A percentile compares a stretch with the other conserved stretches of the same genome.
Evolutionary conservation across 2,888 invertebrate genomes (phyloP).

Genomic region (Amphiduros pacificus): DNA sequence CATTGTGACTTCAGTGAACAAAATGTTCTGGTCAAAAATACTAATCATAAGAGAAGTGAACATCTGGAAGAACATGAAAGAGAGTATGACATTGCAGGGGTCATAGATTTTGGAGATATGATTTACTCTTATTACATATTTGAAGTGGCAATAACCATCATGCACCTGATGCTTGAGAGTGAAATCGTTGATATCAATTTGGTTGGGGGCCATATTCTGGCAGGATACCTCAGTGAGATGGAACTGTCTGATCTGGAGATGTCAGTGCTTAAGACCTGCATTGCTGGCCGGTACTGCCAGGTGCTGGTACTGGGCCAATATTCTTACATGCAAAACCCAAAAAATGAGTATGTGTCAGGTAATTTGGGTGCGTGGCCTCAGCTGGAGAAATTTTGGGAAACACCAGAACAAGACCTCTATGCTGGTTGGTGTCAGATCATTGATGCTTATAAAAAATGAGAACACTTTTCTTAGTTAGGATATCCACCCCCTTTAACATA

Average conservation of each 20-base stretch:
- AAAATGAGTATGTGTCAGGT: slow-evolving; percentile 75
- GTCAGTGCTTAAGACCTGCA: slow-evolving; percentile 71
- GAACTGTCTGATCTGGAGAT: slow-evolving; percentile 70
- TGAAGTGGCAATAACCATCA: slow-evolving; percentile 80
- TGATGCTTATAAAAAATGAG: slow-evolving; percentile 16
- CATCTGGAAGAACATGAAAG: slow-evolving; percentile 34
- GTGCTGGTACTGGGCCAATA: slow-evolving; percentile 82
- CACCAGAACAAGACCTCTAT: slow-evolving; percentile 30
- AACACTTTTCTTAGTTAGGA: too few relatives aligned
- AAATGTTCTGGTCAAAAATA: slow-evolving; percentile 71
- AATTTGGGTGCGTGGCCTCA: slow-evolving; percentile 62
- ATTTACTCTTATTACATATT: slow-evolving; percentile 74
- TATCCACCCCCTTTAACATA: too few relatives aligned
- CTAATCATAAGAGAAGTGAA: slow-evolving; percentile 54
- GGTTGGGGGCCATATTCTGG: slow-evolving; percentile 67
- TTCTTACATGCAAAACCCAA: slow-evolving; percentile 73
- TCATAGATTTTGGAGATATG: slow-evolving; percentile 87
- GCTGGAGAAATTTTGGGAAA: slow-evolving; percentile 40
- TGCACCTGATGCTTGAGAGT: slow-evolving; percentile 77
- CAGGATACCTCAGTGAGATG: slow-evolving; percentile 72
- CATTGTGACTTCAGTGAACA: slow-evolving; percentile 92
- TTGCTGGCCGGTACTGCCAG: slow-evolving; percentile 80
- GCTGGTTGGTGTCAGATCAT: slow-evolving; percentile 27
- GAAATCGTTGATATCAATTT: slow-evolving; percentile 62
- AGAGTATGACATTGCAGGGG: slow-evolving; percentile 68